These are phyloP conservation scores for Manis crassicaudata DNA, from an alignment of 2,797 vertebrate species.

Conservation along the genomic window DNA sequence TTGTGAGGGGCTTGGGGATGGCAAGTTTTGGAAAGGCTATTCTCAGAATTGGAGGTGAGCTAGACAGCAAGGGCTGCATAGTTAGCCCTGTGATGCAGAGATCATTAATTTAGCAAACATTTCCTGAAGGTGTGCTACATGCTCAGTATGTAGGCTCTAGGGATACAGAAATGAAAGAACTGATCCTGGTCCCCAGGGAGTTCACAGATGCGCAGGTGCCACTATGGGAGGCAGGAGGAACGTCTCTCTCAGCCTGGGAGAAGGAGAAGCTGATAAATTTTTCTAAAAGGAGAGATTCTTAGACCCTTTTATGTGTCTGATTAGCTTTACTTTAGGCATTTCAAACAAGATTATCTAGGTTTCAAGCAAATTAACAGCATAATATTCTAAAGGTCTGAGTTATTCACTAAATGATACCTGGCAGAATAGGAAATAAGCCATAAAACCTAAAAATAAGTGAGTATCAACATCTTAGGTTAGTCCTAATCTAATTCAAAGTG, in stretches of 20 bases:
- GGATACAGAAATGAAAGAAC: background rate
- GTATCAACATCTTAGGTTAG: background rate
- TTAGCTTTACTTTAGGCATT: constrained; percentile 22
- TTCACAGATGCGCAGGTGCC: background rate
- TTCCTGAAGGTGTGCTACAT: background rate
- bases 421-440: constrained; percentile 23
- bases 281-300: background rate
- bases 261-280: background rate
- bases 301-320: background rate
- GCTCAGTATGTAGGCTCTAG: background rate
- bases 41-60: background rate
- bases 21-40: background rate
- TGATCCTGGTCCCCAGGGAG: background rate
- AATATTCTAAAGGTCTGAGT: background rate
- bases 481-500: constrained; percentile 1
- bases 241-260: background rate
- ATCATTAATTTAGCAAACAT: background rate
- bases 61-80: background rate
- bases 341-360: constrained; percentile 11
- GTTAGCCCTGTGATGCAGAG: background rate
- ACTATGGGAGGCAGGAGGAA: background rate
- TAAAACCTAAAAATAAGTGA: background rate
- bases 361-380: constrained; percentile 9
- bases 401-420: background rate
- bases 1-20: background rate